Evolutionary conservation across 2,797 vertebrate species (phyloP), one percentile per base, ranked within the genome.

Genomic region (Dicrostonyx torquatus): DNA sequence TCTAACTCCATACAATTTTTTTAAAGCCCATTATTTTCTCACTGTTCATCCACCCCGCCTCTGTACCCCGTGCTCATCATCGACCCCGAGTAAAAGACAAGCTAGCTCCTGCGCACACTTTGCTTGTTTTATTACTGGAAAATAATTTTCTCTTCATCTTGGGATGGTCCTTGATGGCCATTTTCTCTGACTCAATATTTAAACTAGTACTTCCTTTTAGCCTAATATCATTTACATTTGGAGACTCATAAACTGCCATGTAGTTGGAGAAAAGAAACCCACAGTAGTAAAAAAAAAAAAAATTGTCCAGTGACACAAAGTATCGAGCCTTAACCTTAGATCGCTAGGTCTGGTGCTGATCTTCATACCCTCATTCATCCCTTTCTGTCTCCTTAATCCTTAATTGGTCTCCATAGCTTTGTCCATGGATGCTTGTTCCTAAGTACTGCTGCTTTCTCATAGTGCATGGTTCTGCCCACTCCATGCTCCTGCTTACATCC

Each of bases 261-360:
- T 12, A 90, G 84, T 60, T 34, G 29, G 60, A 89, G 75, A 77
- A 70, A 70, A 40, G 79, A 95, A 55, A 43, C 84, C 80, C 76
- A 50, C 48, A 79, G n/a, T 53, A 70, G 70, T 53, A 48, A 73
- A 75, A 15, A 31, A 6, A 48, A 73, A 75, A 15, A 31, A 6
- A 50, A 14, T 55, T 62, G 29, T 60, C 37, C 60, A 70, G 0
- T 37, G n/a, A 60, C n/a, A 82, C 73, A 60, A 26, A 75, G 31
- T 1, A 17, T 62, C 31, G 10, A 88, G 13, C 31, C 40, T 45
- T 60, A 78, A 60, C 45, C 29, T 53, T 26, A 31, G 77, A 24
- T 78, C 50, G 80, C 48, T 58, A 9, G 45, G n/a, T 6, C 37
- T 90, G 31, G 0, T 37, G 45, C 85, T 24, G 18, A 12, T 84